Evolutionary conservation across 2,797 vertebrate species (phyloP).

Genomic region (Lacerta agilis): DNA sequence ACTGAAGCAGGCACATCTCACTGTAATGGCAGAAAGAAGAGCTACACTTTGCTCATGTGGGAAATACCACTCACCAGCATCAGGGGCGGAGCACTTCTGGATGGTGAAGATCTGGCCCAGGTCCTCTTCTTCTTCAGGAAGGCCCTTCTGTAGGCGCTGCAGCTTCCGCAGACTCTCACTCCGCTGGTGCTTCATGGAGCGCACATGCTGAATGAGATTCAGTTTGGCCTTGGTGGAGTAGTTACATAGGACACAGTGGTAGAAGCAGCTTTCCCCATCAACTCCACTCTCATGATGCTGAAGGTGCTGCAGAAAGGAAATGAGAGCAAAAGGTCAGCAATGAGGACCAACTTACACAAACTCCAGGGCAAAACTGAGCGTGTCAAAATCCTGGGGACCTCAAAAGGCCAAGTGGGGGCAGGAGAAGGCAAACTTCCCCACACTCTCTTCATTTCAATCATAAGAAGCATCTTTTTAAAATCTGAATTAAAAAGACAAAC

Average conservation of each 20-base stretch:
- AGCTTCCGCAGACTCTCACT: slow-evolving; percentile 97
- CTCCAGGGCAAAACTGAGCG: background rate
- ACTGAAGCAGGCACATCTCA: background rate
- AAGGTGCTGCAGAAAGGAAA: slow-evolving; percentile 87
- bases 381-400: background rate
- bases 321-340: slow-evolving; percentile 35
- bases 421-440: background rate
- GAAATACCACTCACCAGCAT: slow-evolving; percentile 85
- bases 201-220: slow-evolving; percentile 98
- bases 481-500: background rate
- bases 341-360: slow-evolving; percentile 7
- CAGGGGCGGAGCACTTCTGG: slow-evolving; percentile 90
- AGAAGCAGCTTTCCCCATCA: slow-evolving; percentile 96
- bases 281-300: slow-evolving; percentile 95
- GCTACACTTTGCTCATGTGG: rapidly evolving
- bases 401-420: background rate
- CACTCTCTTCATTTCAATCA: too few species aligned
- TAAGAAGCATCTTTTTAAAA: background rate
- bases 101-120: slow-evolving; percentile 98
- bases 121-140: slow-evolving; percentile 94
- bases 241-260: slow-evolving; percentile 95
- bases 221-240: slow-evolving; percentile 99
- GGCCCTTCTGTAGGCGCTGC: slow-evolving; percentile 94
- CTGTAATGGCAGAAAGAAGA: background rate
- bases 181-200: slow-evolving; percentile 99